Evolutionary conservation across 2,797 vertebrate species (phyloP).

Genomic region (Pyrocephalus nanus): DNA sequence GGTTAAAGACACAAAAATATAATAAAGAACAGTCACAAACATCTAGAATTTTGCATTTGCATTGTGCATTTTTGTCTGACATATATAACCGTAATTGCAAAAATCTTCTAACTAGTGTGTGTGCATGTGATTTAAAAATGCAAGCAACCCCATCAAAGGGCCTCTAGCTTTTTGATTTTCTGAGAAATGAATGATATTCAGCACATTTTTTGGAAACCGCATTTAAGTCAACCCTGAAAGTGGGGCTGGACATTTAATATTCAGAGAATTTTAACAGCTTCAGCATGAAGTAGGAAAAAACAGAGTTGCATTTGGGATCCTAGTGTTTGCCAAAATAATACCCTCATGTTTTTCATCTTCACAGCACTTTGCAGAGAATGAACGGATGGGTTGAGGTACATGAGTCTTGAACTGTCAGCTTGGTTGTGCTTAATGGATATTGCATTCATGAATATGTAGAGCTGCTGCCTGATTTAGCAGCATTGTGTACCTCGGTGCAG

Average conservation of each 20-base stretch:
- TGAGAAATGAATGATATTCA: slow-evolving; percentile 71
- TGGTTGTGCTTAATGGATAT: not conserved
- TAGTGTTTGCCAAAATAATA: not conserved
- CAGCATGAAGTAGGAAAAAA: slow-evolving; percentile 47
- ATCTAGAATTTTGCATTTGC: not conserved
- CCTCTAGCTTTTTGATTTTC: slow-evolving; percentile 66
- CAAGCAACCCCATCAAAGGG: slow-evolving; percentile 63
- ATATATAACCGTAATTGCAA: not conserved
- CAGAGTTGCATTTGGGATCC: not conserved
- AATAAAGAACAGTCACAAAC: not conserved
- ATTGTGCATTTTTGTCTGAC: not conserved
- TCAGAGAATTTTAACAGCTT: slow-evolving; percentile 72
- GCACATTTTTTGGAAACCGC: slow-evolving; percentile 76
- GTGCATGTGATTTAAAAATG: slow-evolving; percentile 51
- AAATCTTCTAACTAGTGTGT: slow-evolving; percentile 7
- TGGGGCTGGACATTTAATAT: slow-evolving; percentile 72
- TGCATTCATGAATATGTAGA: not conserved
- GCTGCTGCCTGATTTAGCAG: not conserved
- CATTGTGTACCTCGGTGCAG: rapidly evolving
- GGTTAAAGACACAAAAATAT: not conserved
- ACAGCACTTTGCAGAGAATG: not conserved
- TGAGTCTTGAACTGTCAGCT: not conserved
- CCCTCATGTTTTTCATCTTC: not conserved
- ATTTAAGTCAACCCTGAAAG: slow-evolving; percentile 62
- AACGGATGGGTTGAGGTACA: not conserved